Conservation (phyloP, 2,888 invertebrate species). For the Helleia helle region DNA sequence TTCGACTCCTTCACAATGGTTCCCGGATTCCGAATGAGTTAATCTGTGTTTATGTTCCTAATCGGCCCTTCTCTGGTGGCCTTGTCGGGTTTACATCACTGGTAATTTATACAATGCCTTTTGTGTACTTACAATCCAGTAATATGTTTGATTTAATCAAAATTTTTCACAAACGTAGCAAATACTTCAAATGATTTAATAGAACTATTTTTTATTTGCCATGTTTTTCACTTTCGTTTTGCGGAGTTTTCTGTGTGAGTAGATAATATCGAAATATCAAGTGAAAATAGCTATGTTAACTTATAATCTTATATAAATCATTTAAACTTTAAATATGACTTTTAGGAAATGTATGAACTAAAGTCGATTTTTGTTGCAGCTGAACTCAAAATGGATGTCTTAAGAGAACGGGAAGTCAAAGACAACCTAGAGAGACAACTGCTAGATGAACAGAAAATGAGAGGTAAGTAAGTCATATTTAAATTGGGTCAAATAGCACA, state of each 20-base stretch:
- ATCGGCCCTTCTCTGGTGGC: constrained; percentile 63
- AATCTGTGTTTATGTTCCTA: constrained; percentile 72
- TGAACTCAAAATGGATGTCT: constrained; percentile 95
- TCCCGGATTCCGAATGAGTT: constrained; percentile 71
- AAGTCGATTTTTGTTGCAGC: constrained; percentile 84
- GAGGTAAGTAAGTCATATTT: constrained; percentile 89
- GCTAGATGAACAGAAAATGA: constrained; percentile 93
- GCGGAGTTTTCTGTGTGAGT: too few relatives aligned
- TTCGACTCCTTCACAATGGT: constrained; percentile 71
- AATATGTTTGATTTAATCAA: constrained; percentile 7
- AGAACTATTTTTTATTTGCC: too few relatives aligned
- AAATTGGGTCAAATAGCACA: too few relatives aligned
- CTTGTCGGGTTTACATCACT: constrained; percentile 64
- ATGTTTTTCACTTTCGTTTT: too few relatives aligned
- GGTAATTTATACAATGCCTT: constrained; percentile 67
- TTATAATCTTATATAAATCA: background rate
- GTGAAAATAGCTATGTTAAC: too few relatives aligned
- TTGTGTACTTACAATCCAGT: constrained; percentile 33
- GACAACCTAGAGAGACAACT: constrained; percentile 95
- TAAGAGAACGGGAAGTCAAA: constrained; percentile 93
- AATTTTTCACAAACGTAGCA: too few relatives aligned
- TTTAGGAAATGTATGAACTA: too few relatives aligned
- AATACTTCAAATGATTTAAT: too few relatives aligned
- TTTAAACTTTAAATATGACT: too few relatives aligned
- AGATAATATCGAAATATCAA: too few relatives aligned